phyloP scores from a whole-genome alignment of 1,140 invertebrate genomes.

The Drosophila burlai region DNA sequence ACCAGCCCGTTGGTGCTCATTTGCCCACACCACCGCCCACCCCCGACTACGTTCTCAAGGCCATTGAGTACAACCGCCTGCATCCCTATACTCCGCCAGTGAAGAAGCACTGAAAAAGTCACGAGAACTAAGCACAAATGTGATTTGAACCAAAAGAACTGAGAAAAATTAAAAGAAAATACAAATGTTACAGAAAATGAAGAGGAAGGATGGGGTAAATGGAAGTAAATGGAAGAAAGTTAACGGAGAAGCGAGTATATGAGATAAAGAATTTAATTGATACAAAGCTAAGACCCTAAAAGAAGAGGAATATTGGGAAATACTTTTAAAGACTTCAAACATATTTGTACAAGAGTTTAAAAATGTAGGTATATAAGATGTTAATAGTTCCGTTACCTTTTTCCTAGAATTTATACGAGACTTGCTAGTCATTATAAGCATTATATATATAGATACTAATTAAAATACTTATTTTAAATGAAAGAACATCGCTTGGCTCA shows the following conservation, averaged over 20 bases:
- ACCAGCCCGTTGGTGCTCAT: conserved; percentile 87
- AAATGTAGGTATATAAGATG: background rate
- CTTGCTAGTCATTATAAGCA: background rate
- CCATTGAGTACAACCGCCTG: conserved; percentile 71
- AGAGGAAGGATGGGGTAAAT: background rate
- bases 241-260: background rate
- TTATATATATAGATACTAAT: background rate
- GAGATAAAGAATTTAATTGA: background rate
- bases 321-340: too few species aligned
- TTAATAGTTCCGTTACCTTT: background rate
- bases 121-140: conserved; percentile 45
- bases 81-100: conserved; percentile 61
- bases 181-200: conserved; percentile 25
- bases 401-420: background rate
- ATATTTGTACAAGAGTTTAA: background rate
- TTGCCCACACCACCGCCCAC: conserved; percentile 88
- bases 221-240: background rate
- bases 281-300: too few species aligned
- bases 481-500: background rate
- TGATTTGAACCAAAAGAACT: conserved; percentile 72
- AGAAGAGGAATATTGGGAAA: too few species aligned
- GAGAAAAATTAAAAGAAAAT: conserved; percentile 39
- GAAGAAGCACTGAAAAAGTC: conserved; percentile 24
- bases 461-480: background rate
- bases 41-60: conserved; percentile 83